Evolutionary conservation across 2,797 vertebrate genomes (phyloP), one percentile per base, ranked within the genome.

Genomic region (Pseudomugil gertrudae): DNA sequence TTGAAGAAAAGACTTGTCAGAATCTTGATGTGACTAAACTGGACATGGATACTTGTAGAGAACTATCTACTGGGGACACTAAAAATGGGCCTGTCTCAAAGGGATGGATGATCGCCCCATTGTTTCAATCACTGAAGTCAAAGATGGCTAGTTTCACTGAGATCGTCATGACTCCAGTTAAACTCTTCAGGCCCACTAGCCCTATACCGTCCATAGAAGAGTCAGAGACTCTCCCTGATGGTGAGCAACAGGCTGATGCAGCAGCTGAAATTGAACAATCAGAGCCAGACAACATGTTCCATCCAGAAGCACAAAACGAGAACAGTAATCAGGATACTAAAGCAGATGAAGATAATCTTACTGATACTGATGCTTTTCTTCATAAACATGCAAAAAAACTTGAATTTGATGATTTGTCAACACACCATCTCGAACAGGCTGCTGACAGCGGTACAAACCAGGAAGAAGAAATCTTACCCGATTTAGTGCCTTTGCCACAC

Each of bases 131-230:
- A 0, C 92, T 97, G 71, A 95, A 92, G 66, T 96, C 95, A 1
- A 97, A 96, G 85, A 94, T 97, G 88, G 95, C 96, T 59, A 95
- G 93, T 86, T 96, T 97, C 78, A 94, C 95, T 0, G 95, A 97
- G 80, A 97, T 97, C 15, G 93, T 95, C 54, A 93, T 94, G 93
- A 93, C 84, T 76, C 93, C 94, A 0, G 91, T 90, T 24, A 93
- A 93, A 56, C 91, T 94, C 29, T 93, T 95, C 74, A 92, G 71
- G 79, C 66, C 87, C 2, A 84, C 13, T 13, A 84, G 80, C 45
- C 62, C 84, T 29, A 72, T 63, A 1, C 72, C 38, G 0, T 66
- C 72, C 29, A 51, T 4, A 2, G 53, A 69, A 11, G 19, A 36
- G 29, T 29, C 43, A 14, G 68, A 83, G 30, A 56, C 52, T 24